phyloP scores from a whole-genome alignment of 2,888 invertebrate species.

The Steinernema hermaphroditum region DNA sequence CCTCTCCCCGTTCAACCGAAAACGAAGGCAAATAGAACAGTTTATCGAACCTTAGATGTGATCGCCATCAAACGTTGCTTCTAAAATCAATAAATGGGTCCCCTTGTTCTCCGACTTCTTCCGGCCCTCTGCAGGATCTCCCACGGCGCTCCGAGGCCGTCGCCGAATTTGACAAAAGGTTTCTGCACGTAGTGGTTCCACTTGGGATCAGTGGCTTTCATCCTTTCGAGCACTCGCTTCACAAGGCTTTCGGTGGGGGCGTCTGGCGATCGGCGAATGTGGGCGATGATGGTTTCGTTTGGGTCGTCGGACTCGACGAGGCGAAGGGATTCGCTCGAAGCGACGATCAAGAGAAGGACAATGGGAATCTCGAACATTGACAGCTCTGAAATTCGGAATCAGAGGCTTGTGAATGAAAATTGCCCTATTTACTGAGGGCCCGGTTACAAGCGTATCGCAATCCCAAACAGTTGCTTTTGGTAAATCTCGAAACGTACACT shows the following conservation, averaged over 20 bases:
- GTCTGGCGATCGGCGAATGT: not conserved
- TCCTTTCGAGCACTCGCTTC: not conserved
- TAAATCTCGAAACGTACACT: too few species aligned
- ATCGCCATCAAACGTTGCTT: not conserved
- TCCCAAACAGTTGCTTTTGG: too few species aligned
- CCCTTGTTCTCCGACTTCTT: not conserved
- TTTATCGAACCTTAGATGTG: not conserved
- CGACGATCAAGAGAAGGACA: not conserved
- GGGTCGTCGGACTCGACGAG: not conserved
- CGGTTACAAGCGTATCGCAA: too few species aligned
- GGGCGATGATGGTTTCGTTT: not conserved
- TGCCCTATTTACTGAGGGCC: too few species aligned
- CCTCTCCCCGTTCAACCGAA: not conserved
- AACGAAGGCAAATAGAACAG: not conserved
- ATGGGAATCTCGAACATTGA: conserved; percentile 12
- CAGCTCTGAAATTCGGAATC: too few species aligned
- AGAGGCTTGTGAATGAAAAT: too few species aligned
- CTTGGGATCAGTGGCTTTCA: conserved; percentile 4
- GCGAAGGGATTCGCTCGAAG: not conserved
- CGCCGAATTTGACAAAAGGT: not conserved
- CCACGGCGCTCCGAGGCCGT: conserved; percentile 26
- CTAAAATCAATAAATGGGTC: conserved; percentile 9
- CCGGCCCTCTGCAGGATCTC: conserved; percentile 13
- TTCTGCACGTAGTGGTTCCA: not conserved
- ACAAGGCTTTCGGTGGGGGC: not conserved